phyloP scores from a whole-genome alignment of 2,888 invertebrate genomes.

The Bombyx huttoni region DNA sequence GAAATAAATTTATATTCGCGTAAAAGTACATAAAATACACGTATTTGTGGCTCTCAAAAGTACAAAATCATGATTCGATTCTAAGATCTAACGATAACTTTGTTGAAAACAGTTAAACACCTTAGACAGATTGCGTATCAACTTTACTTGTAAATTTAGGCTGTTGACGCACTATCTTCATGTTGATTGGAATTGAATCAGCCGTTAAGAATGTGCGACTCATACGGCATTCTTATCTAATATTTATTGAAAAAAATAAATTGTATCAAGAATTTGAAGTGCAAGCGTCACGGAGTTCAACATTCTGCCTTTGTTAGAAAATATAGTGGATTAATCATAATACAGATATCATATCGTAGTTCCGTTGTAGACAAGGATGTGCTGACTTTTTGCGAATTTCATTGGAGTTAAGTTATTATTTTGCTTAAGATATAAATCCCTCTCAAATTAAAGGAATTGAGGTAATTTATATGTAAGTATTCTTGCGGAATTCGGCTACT shows the following conservation, averaged over 20 bases:
- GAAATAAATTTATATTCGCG: no score
- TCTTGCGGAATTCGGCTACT: no score
- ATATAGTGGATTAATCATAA: constrained; percentile 13
- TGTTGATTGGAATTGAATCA: constrained; percentile 21
- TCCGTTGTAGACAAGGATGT: neutral
- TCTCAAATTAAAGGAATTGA: no score
- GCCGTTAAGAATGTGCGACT: constrained; percentile 7
- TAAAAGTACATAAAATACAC: no score
- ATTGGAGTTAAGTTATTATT: no score
- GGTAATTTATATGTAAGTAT: no score
- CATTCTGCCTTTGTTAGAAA: constrained; percentile 14
- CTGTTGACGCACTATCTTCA: constrained; percentile 5
- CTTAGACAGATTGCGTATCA: neutral
- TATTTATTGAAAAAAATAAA: constrained; percentile 16
- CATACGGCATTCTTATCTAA: constrained; percentile 15
- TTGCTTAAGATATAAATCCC: no score
- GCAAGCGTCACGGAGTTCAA: constrained; percentile 8
- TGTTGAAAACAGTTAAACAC: neutral
- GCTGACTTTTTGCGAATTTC: no score
- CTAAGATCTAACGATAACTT: neutral
- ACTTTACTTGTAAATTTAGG: neutral
- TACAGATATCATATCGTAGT: constrained; percentile 1
- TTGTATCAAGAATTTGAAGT: constrained; percentile 11
- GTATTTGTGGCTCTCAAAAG: no score
- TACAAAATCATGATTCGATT: no score